Evolutionary conservation across 2,113 vertebrate genomes (phyloP).

Genomic region (Halcyon malimbica): DNA sequence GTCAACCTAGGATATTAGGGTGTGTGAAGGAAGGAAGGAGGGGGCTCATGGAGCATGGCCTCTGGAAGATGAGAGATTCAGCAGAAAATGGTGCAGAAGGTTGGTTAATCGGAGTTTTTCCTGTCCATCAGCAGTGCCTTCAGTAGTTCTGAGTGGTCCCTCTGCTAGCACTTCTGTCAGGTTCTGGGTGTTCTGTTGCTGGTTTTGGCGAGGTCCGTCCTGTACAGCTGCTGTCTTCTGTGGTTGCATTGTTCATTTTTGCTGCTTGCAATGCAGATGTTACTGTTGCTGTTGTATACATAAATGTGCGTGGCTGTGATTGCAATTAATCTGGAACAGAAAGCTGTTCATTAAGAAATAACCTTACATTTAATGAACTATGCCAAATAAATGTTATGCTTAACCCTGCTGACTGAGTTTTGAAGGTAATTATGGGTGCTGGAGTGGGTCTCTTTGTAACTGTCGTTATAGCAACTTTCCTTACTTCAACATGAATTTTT

Average conservation of each 20-base stretch:
- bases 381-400: not conserved
- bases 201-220: not conserved
- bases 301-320: not conserved
- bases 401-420: not conserved
- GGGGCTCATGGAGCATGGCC: not conserved
- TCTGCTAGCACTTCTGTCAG: not conserved
- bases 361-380: not conserved
- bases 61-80: not conserved
- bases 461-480: not conserved
- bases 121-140: not conserved
- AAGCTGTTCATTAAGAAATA: not conserved
- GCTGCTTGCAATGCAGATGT: not conserved
- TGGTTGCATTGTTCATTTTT: rapidly evolving
- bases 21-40: not conserved
- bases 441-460: not conserved
- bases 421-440: not conserved
- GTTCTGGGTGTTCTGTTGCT: not conserved
- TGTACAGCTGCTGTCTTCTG: not conserved
- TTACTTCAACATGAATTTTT: not conserved
- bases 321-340: not conserved
- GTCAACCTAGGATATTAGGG: not conserved
- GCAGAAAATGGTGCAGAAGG: not conserved
- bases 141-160: not conserved
- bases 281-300: not conserved
- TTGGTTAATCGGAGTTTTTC: not conserved